Conservation (phyloP, 2,797 vertebrate species). For the Galago senegalensis region DNA sequence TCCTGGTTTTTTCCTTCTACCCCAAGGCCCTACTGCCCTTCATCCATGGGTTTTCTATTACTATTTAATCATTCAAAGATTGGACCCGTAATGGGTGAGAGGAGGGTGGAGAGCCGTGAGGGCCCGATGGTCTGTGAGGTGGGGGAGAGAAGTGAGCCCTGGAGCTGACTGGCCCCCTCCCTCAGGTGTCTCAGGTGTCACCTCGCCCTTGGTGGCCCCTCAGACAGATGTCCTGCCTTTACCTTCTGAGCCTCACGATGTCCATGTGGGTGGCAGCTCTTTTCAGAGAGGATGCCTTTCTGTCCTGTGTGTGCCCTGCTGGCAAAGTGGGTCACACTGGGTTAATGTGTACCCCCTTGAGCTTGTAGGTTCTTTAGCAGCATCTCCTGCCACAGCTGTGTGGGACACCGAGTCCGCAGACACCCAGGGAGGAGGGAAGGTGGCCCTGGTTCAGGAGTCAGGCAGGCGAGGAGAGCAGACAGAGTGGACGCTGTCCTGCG, state of each 20-base stretch:
- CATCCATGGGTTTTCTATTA: background rate
- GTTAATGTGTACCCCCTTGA: background rate
- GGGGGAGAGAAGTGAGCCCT: background rate
- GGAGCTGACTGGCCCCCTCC: background rate
- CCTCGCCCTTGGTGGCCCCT: fast-evolving
- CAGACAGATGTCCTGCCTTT: background rate
- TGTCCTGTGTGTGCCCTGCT: fast-evolving
- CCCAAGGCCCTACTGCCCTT: background rate
- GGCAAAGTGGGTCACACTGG: too few relatives aligned
- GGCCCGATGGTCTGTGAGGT: too few relatives aligned
- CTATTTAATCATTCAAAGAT: background rate
- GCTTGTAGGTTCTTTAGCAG: too few relatives aligned
- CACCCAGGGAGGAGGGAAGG: background rate
- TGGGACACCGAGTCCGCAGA: background rate
- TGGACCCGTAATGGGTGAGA: background rate
- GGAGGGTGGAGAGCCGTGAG: background rate
- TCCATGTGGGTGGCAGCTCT: background rate
- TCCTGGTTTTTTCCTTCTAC: background rate
- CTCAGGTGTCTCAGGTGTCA: background rate
- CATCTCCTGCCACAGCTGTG: too few relatives aligned
- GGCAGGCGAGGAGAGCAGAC: background rate
- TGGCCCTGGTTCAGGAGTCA: background rate
- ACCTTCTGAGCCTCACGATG: background rate
- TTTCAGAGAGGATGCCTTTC: background rate
- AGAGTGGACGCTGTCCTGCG: background rate